Percentiles rank a stretch among this genome's conserved stretches.
These are phyloP conservation scores for Thera obeliscata DNA, from an alignment of 2,888 invertebrate species.

Conservation along the genomic window DNA sequence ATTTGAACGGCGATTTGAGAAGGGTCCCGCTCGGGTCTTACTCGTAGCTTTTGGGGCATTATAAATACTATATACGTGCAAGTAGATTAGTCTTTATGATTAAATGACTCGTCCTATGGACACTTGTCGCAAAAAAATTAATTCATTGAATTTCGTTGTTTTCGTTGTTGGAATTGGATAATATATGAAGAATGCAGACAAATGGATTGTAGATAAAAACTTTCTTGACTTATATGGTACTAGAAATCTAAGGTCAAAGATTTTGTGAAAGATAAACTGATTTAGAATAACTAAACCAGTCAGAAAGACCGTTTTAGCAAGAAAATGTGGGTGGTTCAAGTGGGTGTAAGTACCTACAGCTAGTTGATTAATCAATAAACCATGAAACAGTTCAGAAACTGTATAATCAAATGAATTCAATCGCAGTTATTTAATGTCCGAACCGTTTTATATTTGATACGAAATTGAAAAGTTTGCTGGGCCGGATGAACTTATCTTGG, in stretches of 20 bases:
- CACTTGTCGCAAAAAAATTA: neutral
- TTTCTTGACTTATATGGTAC: neutral
- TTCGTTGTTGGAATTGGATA: neutral
- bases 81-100: neutral
- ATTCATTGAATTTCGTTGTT: neutral
- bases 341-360: slow-evolving; percentile 1
- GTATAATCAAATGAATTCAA: neutral
- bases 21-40: no score
- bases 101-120: neutral
- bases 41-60: no score
- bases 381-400: slow-evolving; percentile 6
- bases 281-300: neutral
- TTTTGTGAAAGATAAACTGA: neutral
- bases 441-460: slow-evolving; percentile 3
- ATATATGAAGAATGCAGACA: no score
- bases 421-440: slow-evolving; percentile 1
- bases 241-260: neutral
- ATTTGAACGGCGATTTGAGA: no score
- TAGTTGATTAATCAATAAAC: neutral
- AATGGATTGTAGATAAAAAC: no score
- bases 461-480: slow-evolving; percentile 30
- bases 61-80: neutral
- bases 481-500: slow-evolving; percentile 29
- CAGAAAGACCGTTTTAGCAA: neutral
- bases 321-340: neutral